phyloP scores from a whole-genome alignment of 2,797 vertebrate species.

The Sebastes itinus region DNA sequence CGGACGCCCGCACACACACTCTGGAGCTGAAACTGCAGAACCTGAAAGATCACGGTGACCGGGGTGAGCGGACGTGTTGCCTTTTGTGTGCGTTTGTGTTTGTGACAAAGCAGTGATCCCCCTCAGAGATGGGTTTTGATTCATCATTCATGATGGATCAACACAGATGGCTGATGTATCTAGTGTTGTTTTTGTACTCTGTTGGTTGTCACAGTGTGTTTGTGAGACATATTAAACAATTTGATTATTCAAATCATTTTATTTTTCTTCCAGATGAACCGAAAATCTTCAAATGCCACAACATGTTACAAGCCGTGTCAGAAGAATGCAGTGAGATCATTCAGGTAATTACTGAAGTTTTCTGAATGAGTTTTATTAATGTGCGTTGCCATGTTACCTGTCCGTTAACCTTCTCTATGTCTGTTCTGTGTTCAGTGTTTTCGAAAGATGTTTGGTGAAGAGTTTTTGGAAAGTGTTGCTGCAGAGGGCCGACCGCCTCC shows the following conservation, averaged over 20 bases:
- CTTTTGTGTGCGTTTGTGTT: not conserved
- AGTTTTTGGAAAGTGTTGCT: slow-evolving; percentile 62
- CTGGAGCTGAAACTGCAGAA: slow-evolving; percentile 81
- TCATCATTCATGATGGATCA: slow-evolving; percentile 3
- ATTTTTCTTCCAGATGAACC: slow-evolving; percentile 55
- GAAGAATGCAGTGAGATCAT: slow-evolving; percentile 85
- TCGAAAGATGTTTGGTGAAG: slow-evolving; percentile 69
- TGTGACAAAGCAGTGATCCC: not conserved
- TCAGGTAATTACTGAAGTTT: slow-evolving; percentile 77
- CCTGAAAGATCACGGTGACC: slow-evolving; percentile 62
- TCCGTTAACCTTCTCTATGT: not conserved
- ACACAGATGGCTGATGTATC: not conserved
- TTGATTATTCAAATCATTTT: not conserved
- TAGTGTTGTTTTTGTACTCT: not conserved
- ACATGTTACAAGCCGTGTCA: slow-evolving; percentile 81
- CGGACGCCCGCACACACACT: slow-evolving; percentile 75
- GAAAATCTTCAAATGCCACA: slow-evolving; percentile 76
- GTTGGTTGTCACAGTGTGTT: not conserved
- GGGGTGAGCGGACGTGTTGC: slow-evolving; percentile 73
- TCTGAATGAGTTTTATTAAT: not conserved
- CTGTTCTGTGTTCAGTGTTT: slow-evolving; percentile 74
- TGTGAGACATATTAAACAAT: not conserved
- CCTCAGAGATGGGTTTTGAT: slow-evolving; percentile 14
- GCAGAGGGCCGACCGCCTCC: slow-evolving; percentile 19
- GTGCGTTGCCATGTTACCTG: not conserved